Conservation (phyloP, 2,888 invertebrate species). For the Drosophila setosimentum region DNA sequence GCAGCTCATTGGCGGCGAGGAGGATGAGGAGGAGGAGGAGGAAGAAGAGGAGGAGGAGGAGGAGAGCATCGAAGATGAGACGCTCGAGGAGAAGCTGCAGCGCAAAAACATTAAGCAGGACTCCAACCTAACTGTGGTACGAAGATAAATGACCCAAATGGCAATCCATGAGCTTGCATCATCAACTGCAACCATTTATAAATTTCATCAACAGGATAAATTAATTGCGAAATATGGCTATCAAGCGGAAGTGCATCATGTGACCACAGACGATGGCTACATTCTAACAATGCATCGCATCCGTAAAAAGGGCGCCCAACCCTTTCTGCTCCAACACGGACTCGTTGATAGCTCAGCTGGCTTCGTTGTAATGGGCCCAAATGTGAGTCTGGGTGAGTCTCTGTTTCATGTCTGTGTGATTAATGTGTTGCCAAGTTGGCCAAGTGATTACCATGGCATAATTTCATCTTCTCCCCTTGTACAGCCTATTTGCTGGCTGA, state of each 20-base stretch:
- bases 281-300: constrained; percentile 91
- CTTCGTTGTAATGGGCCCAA: constrained; percentile 90
- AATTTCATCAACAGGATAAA: constrained; percentile 82
- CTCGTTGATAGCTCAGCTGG: constrained; percentile 90
- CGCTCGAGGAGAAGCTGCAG: constrained; percentile 74
- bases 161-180: background rate
- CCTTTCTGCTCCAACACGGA: constrained; percentile 90
- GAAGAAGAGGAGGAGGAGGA: constrained; percentile 82
- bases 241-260: constrained; percentile 88
- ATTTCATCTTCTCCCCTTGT: background rate
- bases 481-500: constrained; percentile 86
- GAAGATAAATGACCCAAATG: constrained; percentile 61
- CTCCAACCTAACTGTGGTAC: constrained; percentile 81
- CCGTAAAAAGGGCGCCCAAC: constrained; percentile 86
- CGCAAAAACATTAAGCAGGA: constrained; percentile 83
- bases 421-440: constrained; percentile 49
- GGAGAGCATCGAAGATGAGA: constrained; percentile 82
- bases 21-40: constrained; percentile 83
- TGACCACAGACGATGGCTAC: constrained; percentile 92
- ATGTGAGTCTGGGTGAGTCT: constrained; percentile 86
- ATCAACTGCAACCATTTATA: constrained; percentile 36
- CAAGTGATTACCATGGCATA: constrained; percentile 44
- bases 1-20: constrained; percentile 79
- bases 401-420: constrained; percentile 33
- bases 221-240: constrained; percentile 88